Evolutionary conservation across 2,888 invertebrate species (phyloP).

Genomic region (Phaonia tiefii): DNA sequence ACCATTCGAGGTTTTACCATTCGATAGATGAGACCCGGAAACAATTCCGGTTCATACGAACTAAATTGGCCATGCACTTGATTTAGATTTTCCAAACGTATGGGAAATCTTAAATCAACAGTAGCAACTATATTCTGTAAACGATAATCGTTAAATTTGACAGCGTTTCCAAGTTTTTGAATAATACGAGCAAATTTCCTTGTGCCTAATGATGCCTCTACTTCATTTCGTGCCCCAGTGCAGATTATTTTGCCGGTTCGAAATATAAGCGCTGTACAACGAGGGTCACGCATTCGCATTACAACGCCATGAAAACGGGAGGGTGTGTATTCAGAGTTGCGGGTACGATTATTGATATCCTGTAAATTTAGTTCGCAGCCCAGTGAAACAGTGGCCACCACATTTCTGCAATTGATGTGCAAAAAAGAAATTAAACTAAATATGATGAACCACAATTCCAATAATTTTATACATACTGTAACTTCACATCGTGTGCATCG

Average conservation of each 20-base stretch:
- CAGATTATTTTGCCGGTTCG: constrained; percentile 91
- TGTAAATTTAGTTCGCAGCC: constrained; percentile 87
- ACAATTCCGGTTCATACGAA: constrained; percentile 98
- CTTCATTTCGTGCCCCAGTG: constrained; percentile 90
- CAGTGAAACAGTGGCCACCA: constrained; percentile 90
- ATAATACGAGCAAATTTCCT: constrained; percentile 91
- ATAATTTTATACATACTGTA: constrained; percentile 82
- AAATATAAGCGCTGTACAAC: constrained; percentile 87
- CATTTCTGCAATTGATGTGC: constrained; percentile 83
- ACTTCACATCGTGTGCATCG: constrained; percentile 84
- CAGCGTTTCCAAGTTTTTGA: constrained; percentile 89
- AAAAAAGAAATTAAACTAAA: constrained; percentile 1
- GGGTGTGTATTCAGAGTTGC: constrained; percentile 92
- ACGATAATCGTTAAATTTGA: constrained; percentile 89
- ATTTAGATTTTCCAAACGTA: constrained; percentile 87
- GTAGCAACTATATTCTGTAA: constrained; percentile 90
- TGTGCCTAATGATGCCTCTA: constrained; percentile 88
- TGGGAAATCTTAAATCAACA: constrained; percentile 88
- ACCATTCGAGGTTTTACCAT: constrained; percentile 98
- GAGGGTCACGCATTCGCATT: constrained; percentile 90
- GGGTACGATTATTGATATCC: constrained; percentile 88
- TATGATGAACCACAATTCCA: not conserved
- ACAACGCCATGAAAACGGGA: constrained; percentile 90
- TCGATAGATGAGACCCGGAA: constrained; percentile 98
- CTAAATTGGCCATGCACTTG: constrained; percentile 89